Base-by-base conservation (phyloP, 2,888 invertebrate species). In the Phaonia tiefii region DNA sequence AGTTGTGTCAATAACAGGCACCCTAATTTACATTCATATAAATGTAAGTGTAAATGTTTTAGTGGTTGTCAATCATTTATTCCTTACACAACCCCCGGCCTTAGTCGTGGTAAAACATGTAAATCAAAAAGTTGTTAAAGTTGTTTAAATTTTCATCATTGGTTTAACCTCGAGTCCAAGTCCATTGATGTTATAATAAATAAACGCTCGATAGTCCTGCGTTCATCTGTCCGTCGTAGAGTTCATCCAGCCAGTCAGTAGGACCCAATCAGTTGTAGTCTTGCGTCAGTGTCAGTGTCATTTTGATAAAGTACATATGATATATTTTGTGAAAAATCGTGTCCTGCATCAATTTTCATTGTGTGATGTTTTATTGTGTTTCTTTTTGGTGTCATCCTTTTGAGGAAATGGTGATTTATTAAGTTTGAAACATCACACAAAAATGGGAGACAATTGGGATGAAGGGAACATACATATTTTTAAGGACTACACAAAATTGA, bases 101-200 rank as follows among this genome's bases (percentile, higher is more conserved):
- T 31, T 31, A 3, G 31, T 5, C 31, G 31, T 31, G 13, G 7
- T 49, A 60, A 49, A 60, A 60, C 58, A 70, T 77, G 74, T 76
- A 77, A 80, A 80, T 77, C 77, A 74, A 77, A 77, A 80, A 60
- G 60, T 71, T 77, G 77, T 80, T 80, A 71, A 77, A 67, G 56
- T 73, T 75, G n/a, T 46, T 63, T 69, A 58, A 58, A 49, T 22
- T 25, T 54, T 54, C n/a, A 42, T 25, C 17, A 69, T 54, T 69
- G 60, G 54, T 60, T 63, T 46, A 37, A 58, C 56, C 44, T 76
- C 80, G 44, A 74, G 76, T 69, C 69, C 42, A 5, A 69, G 54
- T 77, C 66, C 44, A 74, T 74, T 74, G 58, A 25, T 60, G 54
- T 49, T 37, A 72, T 44, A n/a, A n/a, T n/a, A n/a, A n/a, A n/a